phyloP scores from a whole-genome alignment of 2,113 vertebrate genomes.

The Crotophaga sulcirostris region DNA sequence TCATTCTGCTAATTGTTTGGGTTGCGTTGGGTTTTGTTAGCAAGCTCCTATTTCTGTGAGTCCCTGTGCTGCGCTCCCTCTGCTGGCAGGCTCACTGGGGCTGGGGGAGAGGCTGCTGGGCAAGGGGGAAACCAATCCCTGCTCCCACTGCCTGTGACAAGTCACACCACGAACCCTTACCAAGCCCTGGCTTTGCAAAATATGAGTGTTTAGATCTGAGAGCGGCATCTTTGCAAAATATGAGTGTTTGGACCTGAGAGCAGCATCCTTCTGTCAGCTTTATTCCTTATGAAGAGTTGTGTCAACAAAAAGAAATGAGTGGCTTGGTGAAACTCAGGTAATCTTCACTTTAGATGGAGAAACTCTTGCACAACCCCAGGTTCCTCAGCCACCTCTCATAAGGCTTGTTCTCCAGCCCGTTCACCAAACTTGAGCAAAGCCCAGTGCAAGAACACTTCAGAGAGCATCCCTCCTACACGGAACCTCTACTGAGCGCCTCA shows the following conservation, averaged over 20 bases:
- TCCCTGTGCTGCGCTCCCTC: constrained; percentile 6
- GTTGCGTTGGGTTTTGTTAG: background rate
- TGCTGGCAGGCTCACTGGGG: background rate
- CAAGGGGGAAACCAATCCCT: background rate
- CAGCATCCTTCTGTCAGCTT: background rate
- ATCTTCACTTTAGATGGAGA: background rate
- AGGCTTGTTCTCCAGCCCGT: too few relatives aligned
- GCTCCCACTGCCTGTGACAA: background rate
- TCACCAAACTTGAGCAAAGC: background rate
- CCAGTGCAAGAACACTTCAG: background rate
- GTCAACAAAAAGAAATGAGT: background rate
- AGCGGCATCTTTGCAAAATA: background rate
- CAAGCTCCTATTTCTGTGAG: background rate
- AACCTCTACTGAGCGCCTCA: fast-evolving
- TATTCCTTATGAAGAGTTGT: background rate
- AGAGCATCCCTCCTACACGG: background rate
- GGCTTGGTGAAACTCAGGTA: background rate
- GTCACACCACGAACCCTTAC: background rate
- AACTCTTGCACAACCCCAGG: background rate
- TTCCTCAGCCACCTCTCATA: too few relatives aligned
- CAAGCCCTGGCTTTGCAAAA: background rate
- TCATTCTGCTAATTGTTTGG: constrained; percentile 29
- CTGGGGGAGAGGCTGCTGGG: background rate
- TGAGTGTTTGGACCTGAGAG: background rate
- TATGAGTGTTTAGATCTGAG: background rate